These are phyloP conservation scores for Alloplasta piceator DNA, from an alignment of 2,888 invertebrate species.

Conservation along the genomic window DNA sequence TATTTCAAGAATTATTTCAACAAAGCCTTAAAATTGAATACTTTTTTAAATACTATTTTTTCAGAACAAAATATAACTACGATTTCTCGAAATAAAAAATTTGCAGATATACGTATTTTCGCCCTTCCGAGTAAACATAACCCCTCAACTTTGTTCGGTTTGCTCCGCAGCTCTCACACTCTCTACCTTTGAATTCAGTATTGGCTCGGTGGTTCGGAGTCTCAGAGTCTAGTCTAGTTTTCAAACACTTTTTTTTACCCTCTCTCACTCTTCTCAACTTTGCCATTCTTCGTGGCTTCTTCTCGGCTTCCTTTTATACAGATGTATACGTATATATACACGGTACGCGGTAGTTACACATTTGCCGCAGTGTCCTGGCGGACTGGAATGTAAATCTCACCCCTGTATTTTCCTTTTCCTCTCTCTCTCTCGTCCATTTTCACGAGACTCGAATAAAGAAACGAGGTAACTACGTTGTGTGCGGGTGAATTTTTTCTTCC, in stretches of 20 bases:
- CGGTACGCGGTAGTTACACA: background rate
- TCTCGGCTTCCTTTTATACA: slow-evolving; percentile 4
- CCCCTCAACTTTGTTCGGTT: too few relatives aligned
- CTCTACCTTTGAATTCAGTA: slow-evolving; percentile 27
- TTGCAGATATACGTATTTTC: too few relatives aligned
- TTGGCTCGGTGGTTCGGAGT: slow-evolving; percentile 12
- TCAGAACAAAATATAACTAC: background rate
- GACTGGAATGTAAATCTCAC: slow-evolving; percentile 61
- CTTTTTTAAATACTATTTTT: slow-evolving; percentile 47
- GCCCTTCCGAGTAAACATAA: too few relatives aligned
- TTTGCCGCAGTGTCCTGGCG: slow-evolving; percentile 25
- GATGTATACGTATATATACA: background rate
- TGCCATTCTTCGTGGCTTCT: slow-evolving; percentile 17
- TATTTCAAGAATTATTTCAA: too few relatives aligned
- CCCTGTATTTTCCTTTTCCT: slow-evolving; percentile 31
- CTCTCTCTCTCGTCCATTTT: slow-evolving; percentile 48
- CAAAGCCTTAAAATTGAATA: background rate
- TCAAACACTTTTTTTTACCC: slow-evolving; percentile 22
- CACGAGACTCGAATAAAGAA: slow-evolving; percentile 58
- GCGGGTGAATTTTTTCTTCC: background rate
- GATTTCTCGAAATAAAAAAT: too few relatives aligned
- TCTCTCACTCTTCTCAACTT: background rate
- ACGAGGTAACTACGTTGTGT: slow-evolving; percentile 7
- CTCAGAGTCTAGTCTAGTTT: slow-evolving; percentile 54
- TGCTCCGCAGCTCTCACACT: too few relatives aligned